Evolutionary conservation across 2,113 vertebrate species (phyloP), one percentile per base, ranked within the genome.

Genomic region (Urocitellus parryii): DNA sequence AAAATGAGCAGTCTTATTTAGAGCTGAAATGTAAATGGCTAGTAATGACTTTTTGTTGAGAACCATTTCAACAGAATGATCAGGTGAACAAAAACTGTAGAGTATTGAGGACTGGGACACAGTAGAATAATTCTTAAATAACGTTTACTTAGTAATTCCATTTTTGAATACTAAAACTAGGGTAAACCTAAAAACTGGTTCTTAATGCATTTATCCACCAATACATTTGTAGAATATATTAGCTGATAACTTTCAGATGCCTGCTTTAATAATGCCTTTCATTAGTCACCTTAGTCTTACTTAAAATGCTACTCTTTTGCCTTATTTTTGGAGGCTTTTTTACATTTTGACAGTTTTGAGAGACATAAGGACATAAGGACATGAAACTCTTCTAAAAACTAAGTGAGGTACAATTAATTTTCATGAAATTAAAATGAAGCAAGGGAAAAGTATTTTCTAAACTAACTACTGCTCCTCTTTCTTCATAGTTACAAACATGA

Each of bases 301-400:
- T 93, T 84, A 82, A 88, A 63, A 77, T 45, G 3, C 11, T 76
- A 53, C 67, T 18, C 53, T 94, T 84, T 56, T 70, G 32, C 61
- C 6, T 68, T 85, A 32, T 89, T 90, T 94, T 42, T 18, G 45
- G 42, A 89, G 11, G 17, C 8, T 67, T 68, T 96, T 61, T 96
- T 61, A n/a, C 4, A 77, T 86, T 91, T 63, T 93, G 68, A 74
- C 17, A 83, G 0, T 65, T 94, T 93, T 53, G 53, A 79, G 32
- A 87, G 34, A 79, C 45, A 72, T 7, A 24, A 2, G n/a, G 34
- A 32, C 12, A 77, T 61, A 24, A 2, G n/a, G 34, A 27, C 16
- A 77, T 53, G 61, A 76, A 82, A 76, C 17, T 81, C 58, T 85
- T 68, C 29, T 37, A 74, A 82, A 79, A 84, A 8, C 29, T 45